These are phyloP conservation scores for Drosophila pseudoananassae DNA, from an alignment of 1,140 invertebrate species.

Conservation along the genomic window DNA sequence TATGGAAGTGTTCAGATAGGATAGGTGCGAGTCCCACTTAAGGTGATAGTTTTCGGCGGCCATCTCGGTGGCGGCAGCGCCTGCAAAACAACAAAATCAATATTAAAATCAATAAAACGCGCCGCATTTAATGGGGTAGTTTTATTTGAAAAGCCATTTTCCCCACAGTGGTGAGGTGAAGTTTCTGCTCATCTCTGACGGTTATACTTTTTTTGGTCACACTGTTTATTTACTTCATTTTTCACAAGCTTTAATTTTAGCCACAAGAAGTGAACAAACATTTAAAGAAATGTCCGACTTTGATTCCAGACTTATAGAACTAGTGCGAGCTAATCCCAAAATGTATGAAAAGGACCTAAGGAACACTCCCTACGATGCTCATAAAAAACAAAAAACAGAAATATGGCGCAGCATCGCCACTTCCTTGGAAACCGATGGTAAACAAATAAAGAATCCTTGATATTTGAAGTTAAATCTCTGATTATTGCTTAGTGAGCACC, in stretches of 20 bases:
- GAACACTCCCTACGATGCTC: constrained; percentile 51
- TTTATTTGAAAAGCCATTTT: not conserved
- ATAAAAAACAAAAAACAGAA: constrained; percentile 51
- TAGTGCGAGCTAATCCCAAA: constrained; percentile 64
- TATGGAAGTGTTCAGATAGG: constrained; percentile 91
- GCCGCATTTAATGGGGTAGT: not conserved
- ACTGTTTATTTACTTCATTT: constrained; percentile 12
- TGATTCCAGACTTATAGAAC: constrained; percentile 58
- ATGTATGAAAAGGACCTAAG: constrained; percentile 56
- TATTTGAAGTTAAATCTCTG: not conserved
- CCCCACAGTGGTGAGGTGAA: not conserved
- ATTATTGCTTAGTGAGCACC: constrained; percentile 28
- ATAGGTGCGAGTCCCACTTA: constrained; percentile 93
- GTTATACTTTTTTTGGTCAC: not conserved
- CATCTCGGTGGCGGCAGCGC: constrained; percentile 58
- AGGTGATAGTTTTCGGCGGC: constrained; percentile 91
- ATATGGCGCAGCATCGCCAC: constrained; percentile 71
- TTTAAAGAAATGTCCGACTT: constrained; percentile 43
- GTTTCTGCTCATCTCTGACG: not conserved
- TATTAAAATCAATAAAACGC: constrained; percentile 53
- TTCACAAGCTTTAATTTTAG: constrained; percentile 22
- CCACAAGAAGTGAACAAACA: not conserved
- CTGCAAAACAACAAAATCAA: constrained; percentile 70
- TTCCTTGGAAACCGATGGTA: constrained; percentile 63
- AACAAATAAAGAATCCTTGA: not conserved